Evolutionary conservation across 2,113 vertebrate genomes (phyloP), one percentile per base, ranked within the genome.

Genomic region (Glaucidium brasilianum): DNA sequence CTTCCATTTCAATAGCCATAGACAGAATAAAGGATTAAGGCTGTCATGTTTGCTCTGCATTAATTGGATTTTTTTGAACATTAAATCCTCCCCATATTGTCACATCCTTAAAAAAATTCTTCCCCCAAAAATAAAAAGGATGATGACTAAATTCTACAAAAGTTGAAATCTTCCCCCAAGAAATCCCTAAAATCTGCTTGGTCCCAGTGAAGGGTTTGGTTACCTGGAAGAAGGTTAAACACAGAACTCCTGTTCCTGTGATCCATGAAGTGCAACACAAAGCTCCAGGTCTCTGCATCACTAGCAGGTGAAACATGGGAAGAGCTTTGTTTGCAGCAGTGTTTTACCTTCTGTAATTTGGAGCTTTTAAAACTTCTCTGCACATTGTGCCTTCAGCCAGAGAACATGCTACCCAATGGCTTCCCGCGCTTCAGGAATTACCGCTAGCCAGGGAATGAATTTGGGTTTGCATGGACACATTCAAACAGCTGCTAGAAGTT

Each of bases 181-280:
- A 85, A 91, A 63, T 77, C 45, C 41, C 56, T 41, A 83, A 68
- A 93, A 56, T 66, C 82, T 85, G 18, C 50, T 39, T 81, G 58
- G 41, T 84, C 64, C 39, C 53, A 87, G 35, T 56, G 94, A 89
- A 76, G 87, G 16, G 69, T 84, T 81, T 86, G 41, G 11, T 98
- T 98, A 98, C 98, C 98, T 98, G 98, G 73, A 95, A 96, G 27
- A 98, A 97, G 50, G 64, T 92, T 66, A 97, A 95, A 94, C 92
- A 96, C 47, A 97, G 77, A 86, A 81, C 67, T 96, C 94, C 97
- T 23, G 32, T 60, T 94, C 97, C 88, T 88, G 91, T 92, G 89
- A 97, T 97, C 94, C 97, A 86, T 41, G 96, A 97, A 50, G 83
- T 12, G 12, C 96, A 78, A 89, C 63, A 39, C 66, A 93, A 96